Base-by-base conservation (phyloP, 2,113 vertebrate species). In the Platichthys flesus region DNA sequence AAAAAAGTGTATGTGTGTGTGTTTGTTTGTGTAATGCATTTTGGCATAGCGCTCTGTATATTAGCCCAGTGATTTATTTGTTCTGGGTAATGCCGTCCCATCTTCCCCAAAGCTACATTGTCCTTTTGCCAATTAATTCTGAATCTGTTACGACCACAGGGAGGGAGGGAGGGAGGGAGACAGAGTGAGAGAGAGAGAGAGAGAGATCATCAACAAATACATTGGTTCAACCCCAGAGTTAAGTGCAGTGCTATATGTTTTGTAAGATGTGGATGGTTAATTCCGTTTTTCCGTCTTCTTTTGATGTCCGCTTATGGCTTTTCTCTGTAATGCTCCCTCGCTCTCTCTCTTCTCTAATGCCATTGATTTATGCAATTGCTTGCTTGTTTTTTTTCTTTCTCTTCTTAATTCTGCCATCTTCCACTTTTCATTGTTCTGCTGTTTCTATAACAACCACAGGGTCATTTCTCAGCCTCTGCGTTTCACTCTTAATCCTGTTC, bases 391-490 rank as follows among this genome's bases (percentile, higher is more conserved):
- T 79, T 82, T 73, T 24, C 5, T 24, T 3, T 55, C 21, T 24
- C 21, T 61, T 63, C 51, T 52, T 72, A 78, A 74, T 77, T 72
- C 68, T 71, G 64, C 64, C 52, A 24, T 82, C 64, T 59, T 68
- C 63, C 62, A 63, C 65, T 86, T 82, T 85, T 65, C 60, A 31
- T 83, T 79, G 58, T 81, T 78, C 70, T 78, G 35, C 81, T 65
- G 90, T 92, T 94, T 90, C 90, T 86, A 89, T 91, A 93, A 90
- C 89, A 91, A 93, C 90, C 51, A n/a, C 69, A 18, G 75, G 84
- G 86, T 83, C 58, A 76, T 87, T 82, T 82, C 72, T 80, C 68
- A 65, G 52, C 37, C 66, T 60, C 47, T 74, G 54, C 2, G 31
- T 83, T 76, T 90, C 70, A 71, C 54, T 90, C 69, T 80, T 89